Base-by-base conservation (phyloP, 2,888 invertebrate species). In the Galerucella pusilla region DNA sequence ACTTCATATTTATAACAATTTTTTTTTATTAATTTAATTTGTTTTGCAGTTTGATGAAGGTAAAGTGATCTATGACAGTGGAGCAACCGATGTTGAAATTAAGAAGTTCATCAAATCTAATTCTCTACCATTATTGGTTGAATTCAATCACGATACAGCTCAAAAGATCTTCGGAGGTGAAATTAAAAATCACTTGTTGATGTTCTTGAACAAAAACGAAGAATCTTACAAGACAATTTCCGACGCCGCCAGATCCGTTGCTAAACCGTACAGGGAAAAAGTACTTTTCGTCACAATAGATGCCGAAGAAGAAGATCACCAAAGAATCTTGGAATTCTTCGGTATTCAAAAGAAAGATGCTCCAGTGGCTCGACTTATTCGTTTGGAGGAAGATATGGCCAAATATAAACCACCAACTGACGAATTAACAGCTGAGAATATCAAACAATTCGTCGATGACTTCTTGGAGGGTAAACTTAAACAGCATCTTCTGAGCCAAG, bases 111-210 rank as follows among this genome's bases (percentile, higher is more conserved):
- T 98, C 81, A 90, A 92, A 78, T 90, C 93, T 60, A 94, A 97
- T 86, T 93, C 96, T 71, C 90, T 99, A 86, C 98, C 98, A 25
- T 89, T 96, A 79, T 93, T 98, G 80, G 95, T 97, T 72, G 98
- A 99, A 88, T 99, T 99, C 90, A 97, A 96, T 82, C 97, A 98
- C 84, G 97, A 98, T 88, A 97, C 97, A 46, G 99, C 99, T 12
- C 95, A 96, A 86, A 98, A 98, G 89, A 97, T 99, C 89, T 99
- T 99, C 87, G 97, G 98, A 71, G 99, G 99, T 81, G 96, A 97
- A 76, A 96, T 99, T 89, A 98, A 99, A 90, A 96, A 94, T 85
- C 99, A 99, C 89, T 91, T 98, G 81, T 91, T 99, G 78, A 89
- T 99, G 85, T 99, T 99, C 92, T 90, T 98, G 83, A 96, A 96